A percentile compares a stretch with the other conserved stretches of the same genome.
Evolutionary conservation across 2,797 vertebrate genomes (phyloP).

Genomic region (Schizopygopsis pylzovi): DNA sequence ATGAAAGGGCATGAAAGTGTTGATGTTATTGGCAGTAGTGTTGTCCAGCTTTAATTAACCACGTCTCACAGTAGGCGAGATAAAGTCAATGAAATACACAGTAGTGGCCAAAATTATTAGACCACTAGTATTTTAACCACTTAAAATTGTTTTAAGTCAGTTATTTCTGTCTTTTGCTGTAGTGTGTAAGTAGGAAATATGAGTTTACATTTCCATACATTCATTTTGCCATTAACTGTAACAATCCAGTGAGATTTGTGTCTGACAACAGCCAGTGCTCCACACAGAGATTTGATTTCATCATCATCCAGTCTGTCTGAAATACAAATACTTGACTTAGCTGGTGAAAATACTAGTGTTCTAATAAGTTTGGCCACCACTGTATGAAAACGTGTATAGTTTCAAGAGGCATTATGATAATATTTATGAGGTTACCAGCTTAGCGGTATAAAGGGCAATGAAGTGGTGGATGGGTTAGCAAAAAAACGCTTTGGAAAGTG

Average conservation of each 20-base stretch:
- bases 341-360: too few species aligned
- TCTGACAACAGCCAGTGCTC: too few species aligned
- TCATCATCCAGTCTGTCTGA: not conserved
- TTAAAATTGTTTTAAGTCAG: not conserved
- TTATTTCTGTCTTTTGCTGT: not conserved
- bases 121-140: not conserved
- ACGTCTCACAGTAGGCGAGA: not conserved
- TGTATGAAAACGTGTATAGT: too few species aligned
- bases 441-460: not conserved
- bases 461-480: not conserved
- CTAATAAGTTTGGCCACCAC: too few species aligned
- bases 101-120: not conserved
- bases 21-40: not conserved
- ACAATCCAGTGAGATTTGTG: not conserved
- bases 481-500: not conserved
- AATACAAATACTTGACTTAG: not conserved
- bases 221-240: not conserved
- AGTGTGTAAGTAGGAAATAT: not conserved
- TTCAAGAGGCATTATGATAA: not conserved
- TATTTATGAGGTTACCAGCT: not conserved
- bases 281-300: not conserved
- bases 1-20: not conserved
- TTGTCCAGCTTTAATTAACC: not conserved
- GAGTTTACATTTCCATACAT: not conserved
- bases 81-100: not conserved